phyloP scores from a whole-genome alignment of 2,888 invertebrate species.

The Agonopterix subpropinquella region DNA sequence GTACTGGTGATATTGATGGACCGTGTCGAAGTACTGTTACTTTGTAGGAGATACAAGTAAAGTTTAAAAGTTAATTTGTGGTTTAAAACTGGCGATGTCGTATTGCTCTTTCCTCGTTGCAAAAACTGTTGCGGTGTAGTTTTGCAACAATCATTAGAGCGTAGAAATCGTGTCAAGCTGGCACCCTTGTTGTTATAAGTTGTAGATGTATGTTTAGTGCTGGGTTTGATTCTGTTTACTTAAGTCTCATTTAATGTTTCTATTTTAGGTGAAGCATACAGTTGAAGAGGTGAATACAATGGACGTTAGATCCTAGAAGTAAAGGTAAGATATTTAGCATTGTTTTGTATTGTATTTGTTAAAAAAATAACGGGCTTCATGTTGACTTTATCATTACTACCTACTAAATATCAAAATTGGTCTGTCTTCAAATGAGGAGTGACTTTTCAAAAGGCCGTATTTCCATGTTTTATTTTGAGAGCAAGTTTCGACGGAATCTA shows the following conservation, averaged over 20 bases:
- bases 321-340: slow-evolving; percentile 27
- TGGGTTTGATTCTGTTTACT: not conserved
- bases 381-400: too few relatives aligned
- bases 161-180: slow-evolving; percentile 70
- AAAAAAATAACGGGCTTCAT: too few relatives aligned
- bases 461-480: too few relatives aligned
- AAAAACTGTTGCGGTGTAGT: slow-evolving; percentile 47
- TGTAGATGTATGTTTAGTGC: not conserved
- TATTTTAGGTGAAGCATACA: slow-evolving; percentile 12
- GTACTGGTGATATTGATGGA: slow-evolving; percentile 42
- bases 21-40: slow-evolving; percentile 50
- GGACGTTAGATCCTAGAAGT: slow-evolving; percentile 29
- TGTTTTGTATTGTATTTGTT: not conserved
- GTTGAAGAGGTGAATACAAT: slow-evolving; percentile 26
- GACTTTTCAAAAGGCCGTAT: too few relatives aligned
- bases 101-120: slow-evolving; percentile 28
- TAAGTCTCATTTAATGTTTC: slow-evolving; percentile 7
- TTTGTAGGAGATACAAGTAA: slow-evolving; percentile 20
- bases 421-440: too few relatives aligned
- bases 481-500: too few relatives aligned
- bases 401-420: too few relatives aligned
- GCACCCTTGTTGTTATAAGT: slow-evolving; percentile 34
- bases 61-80: slow-evolving; percentile 24
- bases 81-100: slow-evolving; percentile 5
- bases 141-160: slow-evolving; percentile 71